phyloP scores from a whole-genome alignment of 37 sponge, comb jelly and placozoan genomes.

The Agelas oroides region DNA sequence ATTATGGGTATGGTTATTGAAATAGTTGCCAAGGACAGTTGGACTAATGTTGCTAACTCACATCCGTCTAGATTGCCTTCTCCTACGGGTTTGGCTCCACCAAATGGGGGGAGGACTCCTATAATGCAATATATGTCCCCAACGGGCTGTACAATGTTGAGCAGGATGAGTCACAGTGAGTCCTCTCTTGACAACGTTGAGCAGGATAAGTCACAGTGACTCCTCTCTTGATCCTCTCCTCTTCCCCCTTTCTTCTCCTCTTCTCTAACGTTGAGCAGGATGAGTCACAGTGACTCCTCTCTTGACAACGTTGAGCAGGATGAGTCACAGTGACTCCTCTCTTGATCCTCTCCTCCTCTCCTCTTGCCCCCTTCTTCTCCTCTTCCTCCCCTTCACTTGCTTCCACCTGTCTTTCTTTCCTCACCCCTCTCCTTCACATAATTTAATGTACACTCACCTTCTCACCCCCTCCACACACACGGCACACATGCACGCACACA shows the following conservation, averaged over 20 bases:
- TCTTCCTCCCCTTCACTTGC: not conserved
- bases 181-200: not conserved
- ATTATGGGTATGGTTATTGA: too few relatives aligned
- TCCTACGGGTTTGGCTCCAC: constrained; percentile 51
- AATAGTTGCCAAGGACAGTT: too few relatives aligned
- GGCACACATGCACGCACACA: too few relatives aligned
- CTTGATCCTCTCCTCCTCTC: not conserved
- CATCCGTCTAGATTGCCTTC: constrained; percentile 21
- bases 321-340: too few relatives aligned
- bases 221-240: not conserved
- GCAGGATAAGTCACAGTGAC: constrained; percentile 55
- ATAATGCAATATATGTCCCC: constrained; percentile 46
- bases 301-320: too few relatives aligned
- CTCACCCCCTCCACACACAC: too few relatives aligned
- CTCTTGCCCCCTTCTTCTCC: not conserved
- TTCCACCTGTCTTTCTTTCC: too few relatives aligned
- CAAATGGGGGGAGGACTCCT: constrained; percentile 36
- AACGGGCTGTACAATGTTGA: constrained; percentile 15
- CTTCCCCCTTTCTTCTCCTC: too few relatives aligned
- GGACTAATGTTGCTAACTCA: too few relatives aligned
- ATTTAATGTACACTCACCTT: too few relatives aligned
- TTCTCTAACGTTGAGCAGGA: constrained; percentile 23
- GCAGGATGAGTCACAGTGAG: constrained; percentile 60
- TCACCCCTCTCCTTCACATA: too few relatives aligned
- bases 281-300: constrained; percentile 49